Evolutionary conservation across 2,888 invertebrate species (phyloP), one percentile per base, ranked within the genome.

Genomic region (Emmelina monodactyla): DNA sequence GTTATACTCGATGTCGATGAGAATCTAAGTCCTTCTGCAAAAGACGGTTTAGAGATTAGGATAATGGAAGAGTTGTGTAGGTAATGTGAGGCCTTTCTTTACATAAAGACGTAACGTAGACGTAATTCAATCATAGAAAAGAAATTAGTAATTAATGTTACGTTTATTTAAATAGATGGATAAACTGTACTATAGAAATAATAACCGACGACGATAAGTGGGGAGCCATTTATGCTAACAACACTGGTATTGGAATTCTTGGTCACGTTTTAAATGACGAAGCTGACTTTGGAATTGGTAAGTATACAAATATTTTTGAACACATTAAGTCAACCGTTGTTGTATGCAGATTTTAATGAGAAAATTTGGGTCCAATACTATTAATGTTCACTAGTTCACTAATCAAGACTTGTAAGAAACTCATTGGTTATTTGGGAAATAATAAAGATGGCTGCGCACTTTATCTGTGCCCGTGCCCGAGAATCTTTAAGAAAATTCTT

Each of bases 171-270:
- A n/a, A n/a, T n/a, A 82, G 80, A 29, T 80, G 79, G 78, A 47
- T 72, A 5, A 80, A 82, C 37, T 78, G 82, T 37, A 64, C 66
- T 0, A 49, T 80, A 31, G 58, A 73, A 51, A 49, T 82, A 33
- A 65, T 83, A 13, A 58, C 63, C 46, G 87, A 86, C 45, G 82
- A 85, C 34, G 69, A 65, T 22, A 80, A 85, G 53, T 88, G 88
- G 88, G 88, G 89, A 5, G 82, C 82, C 41, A 76, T 87, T 28
- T 86, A 75, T 49, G 75, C 84, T 9, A 88, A 89, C 49, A 72
- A 81, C 51, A 83, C 86, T 1, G 88, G 88, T 9, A 78, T 82
- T 41, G 88, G 88, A 12, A 67, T 88, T 9, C 43, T 88, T 25
- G 88, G 88, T 3, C 84, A 84, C 54, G 66, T 89, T 1, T 68